Evolutionary conservation across 1,140 invertebrate species (phyloP).

Genomic region (Scaptomyza pallida): DNA sequence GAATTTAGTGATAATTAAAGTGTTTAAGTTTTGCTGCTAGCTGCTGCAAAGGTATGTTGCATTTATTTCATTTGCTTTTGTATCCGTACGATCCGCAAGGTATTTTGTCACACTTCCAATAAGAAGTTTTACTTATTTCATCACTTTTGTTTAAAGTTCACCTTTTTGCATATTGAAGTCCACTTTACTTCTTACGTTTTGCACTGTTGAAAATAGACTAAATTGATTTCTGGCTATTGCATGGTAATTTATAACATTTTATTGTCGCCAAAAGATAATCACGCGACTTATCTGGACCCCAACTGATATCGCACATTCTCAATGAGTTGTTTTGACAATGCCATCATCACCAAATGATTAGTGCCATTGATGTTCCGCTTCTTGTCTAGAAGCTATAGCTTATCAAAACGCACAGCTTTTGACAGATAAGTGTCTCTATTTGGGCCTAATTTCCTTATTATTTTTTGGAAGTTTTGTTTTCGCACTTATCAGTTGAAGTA

Average conservation of each 20-base stretch:
- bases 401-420: slow-evolving; percentile 42
- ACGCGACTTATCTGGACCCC: slow-evolving; percentile 44
- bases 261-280: slow-evolving; percentile 20
- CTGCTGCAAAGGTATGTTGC: not conserved
- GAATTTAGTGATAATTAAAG: too few relatives aligned
- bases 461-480: slow-evolving; percentile 27
- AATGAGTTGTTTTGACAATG: slow-evolving; percentile 47
- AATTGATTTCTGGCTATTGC: slow-evolving; percentile 23
- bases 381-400: slow-evolving; percentile 39
- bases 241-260: slow-evolving; percentile 57
- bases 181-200: slow-evolving; percentile 11
- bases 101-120: too few relatives aligned
- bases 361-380: slow-evolving; percentile 21
- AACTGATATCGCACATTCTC: slow-evolving; percentile 45
- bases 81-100: too few relatives aligned
- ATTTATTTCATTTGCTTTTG: not conserved
- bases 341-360: slow-evolving; percentile 35
- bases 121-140: not conserved
- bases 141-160: slow-evolving; percentile 9
- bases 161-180: slow-evolving; percentile 58
- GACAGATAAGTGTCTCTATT: slow-evolving; percentile 35
- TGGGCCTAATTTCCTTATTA: slow-evolving; percentile 47
- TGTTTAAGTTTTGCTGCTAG: too few relatives aligned
- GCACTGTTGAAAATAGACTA: slow-evolving; percentile 54
- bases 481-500: too few relatives aligned